These are phyloP conservation scores for Sinohyriopsis cumingii DNA, from an alignment of 2,888 invertebrate genomes.

Conservation along the genomic window DNA sequence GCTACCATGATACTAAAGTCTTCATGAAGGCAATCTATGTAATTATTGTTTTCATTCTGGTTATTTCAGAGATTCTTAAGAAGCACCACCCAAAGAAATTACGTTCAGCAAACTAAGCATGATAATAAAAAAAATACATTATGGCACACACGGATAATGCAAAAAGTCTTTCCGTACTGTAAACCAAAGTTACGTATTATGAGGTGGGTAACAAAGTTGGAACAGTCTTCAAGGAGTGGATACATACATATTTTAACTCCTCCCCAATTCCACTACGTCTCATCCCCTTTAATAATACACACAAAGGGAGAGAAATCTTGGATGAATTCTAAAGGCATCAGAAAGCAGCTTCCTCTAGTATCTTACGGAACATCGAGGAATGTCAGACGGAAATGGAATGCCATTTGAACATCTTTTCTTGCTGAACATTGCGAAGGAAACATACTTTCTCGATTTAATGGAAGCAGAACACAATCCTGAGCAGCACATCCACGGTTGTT, in stretches of 20 bases:
- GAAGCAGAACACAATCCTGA: not conserved
- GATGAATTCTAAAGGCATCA: conserved; percentile 18
- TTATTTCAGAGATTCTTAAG: too few species aligned
- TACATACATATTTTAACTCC: conserved; percentile 21
- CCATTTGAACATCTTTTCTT: conserved; percentile 34
- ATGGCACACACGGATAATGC: not conserved
- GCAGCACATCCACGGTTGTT: conserved; percentile 27
- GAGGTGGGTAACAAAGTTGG: conserved; percentile 35
- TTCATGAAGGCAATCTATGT: too few species aligned
- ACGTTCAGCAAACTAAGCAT: too few species aligned
- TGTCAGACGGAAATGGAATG: conserved; percentile 34
- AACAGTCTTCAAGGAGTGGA: conserved; percentile 18
- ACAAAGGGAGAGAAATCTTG: conserved; percentile 19
- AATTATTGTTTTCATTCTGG: too few species aligned
- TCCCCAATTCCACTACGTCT: conserved; percentile 11
- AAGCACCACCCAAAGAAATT: too few species aligned
- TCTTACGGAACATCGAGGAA: conserved; percentile 31
- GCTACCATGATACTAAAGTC: too few species aligned
- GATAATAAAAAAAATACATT: conserved; percentile 6
- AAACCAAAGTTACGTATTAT: conserved; percentile 25
- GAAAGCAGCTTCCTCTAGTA: conserved; percentile 27
- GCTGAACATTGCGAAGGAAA: conserved; percentile 27
- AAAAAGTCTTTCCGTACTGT: conserved; percentile 5
- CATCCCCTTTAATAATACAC: conserved; percentile 17
- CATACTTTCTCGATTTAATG: conserved; percentile 8